Base-by-base conservation (phyloP, 1,140 invertebrate species). In the Pseudomyrmex gracilis region DNA sequence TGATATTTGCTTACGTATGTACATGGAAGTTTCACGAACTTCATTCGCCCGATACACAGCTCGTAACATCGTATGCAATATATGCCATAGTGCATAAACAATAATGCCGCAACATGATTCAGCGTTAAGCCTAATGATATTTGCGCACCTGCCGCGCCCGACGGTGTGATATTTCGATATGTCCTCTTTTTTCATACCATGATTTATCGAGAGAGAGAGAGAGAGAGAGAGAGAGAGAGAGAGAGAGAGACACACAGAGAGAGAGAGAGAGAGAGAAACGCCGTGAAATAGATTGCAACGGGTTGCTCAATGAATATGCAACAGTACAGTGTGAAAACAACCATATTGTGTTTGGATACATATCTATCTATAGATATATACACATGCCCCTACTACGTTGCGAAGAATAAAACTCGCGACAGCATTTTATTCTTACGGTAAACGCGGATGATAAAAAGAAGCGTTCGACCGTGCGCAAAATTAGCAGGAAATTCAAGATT, bases 71-170 rank as follows among this genome's bases (percentile, higher is more conserved):
- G 74, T 82, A 73, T 57, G 47, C 78, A 63, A 55, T 49, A 55
- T 49, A 43, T 43, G 34, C 47, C 47, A 82, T 63, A 51, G 13
- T 17, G 67, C 47, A 82, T 82, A 82, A 82, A 82, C 78, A 82
- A 34, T 34, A 34, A 82, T 82, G 70, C 47, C 17, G 47, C 57
- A 74, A 63, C 57, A 74, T 82, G 67, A 74, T 82, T 74, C 55
- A 82, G 71, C 70, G 71, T 74, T 82, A 82, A 73, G 78, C 71
- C 67, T 82, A 74, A 82, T 82, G 67, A 82, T 74, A 82, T 82
- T 82, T 82, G 58, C 22, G 15, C 60, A 74, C 13, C 70, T 73
- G 57, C 57, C 17, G 13, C 49, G 17, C 5, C 2, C 61, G 47
- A 60, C 53, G 3, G 49, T 60, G 45, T 47, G 20, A 70, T 34